Base-by-base conservation (phyloP, 1,140 invertebrate species). In the Ctenoplectra terminalis region DNA sequence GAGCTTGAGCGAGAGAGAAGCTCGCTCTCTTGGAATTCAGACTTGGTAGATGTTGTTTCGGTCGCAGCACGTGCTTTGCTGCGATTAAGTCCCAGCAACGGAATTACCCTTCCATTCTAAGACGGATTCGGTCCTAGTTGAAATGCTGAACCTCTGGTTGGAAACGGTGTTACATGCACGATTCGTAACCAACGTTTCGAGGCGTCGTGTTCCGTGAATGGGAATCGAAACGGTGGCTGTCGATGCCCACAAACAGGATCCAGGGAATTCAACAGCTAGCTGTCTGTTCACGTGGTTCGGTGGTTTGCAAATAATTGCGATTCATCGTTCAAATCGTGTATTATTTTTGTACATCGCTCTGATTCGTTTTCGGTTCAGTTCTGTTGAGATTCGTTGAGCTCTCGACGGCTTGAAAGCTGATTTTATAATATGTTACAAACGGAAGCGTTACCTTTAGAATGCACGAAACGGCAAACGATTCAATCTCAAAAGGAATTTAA, bases 21-120 rank as follows among this genome's bases (percentile, higher is more conserved):
- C 6, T 23, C 2, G 8, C 20, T 26, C 26, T 4, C 31, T 31
- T 40, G 56, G 26, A 73, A 73, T 34, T 52, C 46, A 20, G 34
- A 3, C 1, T 26, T 20, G 23, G 23, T 72, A 11, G 69, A 72
- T 80, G 77, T 48, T 80, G 69, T 80, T 61, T 73, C 69, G 69
- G 34, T 72, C 20, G 46, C 37, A 52, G 70, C 77, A 73, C 77
- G 70, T 80, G 70, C 69, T 64, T 72, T 56, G 26, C 66, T n/a
- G 8, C 77, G 69, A 80, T 80, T 64, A 73, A 80, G 77, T 73
- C 77, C n/a, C 58, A 7, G 58, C 3, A 20, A 80, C 58, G 70
- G 58, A 80, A 80, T 80, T 80, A 80, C 77, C 70, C 56, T 73
- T 40, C 58, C 69, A 20, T 48, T 52, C 69, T 73, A 80, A 80